Evolutionary conservation across 2,797 vertebrate species (phyloP).

Genomic region (Choloepus didactylus): DNA sequence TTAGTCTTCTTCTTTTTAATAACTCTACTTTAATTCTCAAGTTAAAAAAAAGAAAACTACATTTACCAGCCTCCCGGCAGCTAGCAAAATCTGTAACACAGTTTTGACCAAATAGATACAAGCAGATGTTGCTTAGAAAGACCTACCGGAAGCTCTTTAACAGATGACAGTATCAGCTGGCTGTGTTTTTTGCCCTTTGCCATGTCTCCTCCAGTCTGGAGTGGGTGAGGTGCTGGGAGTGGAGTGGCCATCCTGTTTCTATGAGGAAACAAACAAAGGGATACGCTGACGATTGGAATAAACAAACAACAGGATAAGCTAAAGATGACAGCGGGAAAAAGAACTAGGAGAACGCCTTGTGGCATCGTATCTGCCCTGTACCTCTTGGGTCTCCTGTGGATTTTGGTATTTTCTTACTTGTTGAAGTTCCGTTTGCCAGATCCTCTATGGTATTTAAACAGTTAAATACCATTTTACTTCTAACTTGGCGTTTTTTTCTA

Average conservation of each 20-base stretch:
- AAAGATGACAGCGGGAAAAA: too few relatives aligned
- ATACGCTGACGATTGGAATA: fast-evolving
- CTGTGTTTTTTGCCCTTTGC: not conserved
- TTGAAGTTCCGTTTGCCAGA: not conserved
- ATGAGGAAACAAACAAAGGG: not conserved
- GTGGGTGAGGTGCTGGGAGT: not conserved
- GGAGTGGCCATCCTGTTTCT: too few relatives aligned
- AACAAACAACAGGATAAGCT: not conserved
- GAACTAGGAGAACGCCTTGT: too few relatives aligned
- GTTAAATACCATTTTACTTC: not conserved
- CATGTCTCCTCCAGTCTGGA: not conserved
- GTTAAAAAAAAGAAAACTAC: not conserved
- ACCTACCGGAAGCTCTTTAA: too few relatives aligned
- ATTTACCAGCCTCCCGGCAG: not conserved
- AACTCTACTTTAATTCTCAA: not conserved
- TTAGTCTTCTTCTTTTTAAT: not conserved
- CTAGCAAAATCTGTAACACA: not conserved
- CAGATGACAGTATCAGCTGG: not conserved
- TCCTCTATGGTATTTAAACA: too few relatives aligned
- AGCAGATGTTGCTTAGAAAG: not conserved
- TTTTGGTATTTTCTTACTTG: fast-evolving
- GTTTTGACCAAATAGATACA: not conserved
- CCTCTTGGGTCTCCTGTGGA: fast-evolving
- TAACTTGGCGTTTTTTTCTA: not conserved
- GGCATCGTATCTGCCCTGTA: too few relatives aligned